Evolutionary conservation across 2,888 invertebrate genomes (phyloP).

Genomic region (Nephrotoma guestfalica): DNA sequence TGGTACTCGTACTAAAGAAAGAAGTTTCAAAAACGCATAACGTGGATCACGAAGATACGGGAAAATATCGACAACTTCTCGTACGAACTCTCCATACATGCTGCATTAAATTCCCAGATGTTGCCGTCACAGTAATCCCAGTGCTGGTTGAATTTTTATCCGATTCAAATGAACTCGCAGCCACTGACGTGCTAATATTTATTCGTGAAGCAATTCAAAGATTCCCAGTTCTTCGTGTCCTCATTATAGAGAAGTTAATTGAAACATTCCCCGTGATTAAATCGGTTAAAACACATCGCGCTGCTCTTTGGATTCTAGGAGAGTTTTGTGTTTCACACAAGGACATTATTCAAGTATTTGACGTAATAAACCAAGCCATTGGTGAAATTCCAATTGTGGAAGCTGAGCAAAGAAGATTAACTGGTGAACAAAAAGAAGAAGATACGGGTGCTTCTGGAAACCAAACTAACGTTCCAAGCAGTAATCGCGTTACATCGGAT

Average conservation of each 20-base stretch:
- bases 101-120: conserved; percentile 91
- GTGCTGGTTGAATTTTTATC: conserved; percentile 87
- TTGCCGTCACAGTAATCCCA: conserved; percentile 85
- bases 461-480: conserved; percentile 35
- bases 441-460: conserved; percentile 27
- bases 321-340: conserved; percentile 75
- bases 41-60: conserved; percentile 89
- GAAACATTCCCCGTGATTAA: conserved; percentile 78
- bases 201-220: conserved; percentile 92
- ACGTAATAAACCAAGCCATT: conserved; percentile 54
- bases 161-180: conserved; percentile 78
- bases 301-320: conserved; percentile 94
- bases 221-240: conserved; percentile 63
- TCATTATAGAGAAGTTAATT: conserved; percentile 60
- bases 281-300: conserved; percentile 82
- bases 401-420: conserved; percentile 51
- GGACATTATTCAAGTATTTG: conserved; percentile 68
- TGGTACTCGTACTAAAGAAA: conserved; percentile 83
- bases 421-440: conserved; percentile 52
- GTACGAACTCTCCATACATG: conserved; percentile 90
- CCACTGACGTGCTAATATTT: conserved; percentile 88
- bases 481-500: conserved; percentile 76
- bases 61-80: conserved; percentile 86
- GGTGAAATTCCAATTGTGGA: conserved; percentile 53
- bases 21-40: conserved; percentile 82